Base-by-base conservation (phyloP, 1,140 invertebrate genomes). In the Druon quercuslanigerum region DNA sequence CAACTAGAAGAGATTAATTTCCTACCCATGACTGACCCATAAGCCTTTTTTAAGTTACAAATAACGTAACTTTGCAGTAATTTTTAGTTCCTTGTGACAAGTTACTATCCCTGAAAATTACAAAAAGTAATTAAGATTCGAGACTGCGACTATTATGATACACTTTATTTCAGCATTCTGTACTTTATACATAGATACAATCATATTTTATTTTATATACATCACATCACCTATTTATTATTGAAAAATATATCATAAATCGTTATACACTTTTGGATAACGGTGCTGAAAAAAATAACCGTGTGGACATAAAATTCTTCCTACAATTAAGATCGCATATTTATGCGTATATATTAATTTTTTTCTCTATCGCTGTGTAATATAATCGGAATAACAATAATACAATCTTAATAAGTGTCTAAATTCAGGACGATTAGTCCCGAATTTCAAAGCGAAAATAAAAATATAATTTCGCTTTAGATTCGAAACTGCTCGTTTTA, bases 141-240 rank as follows among this genome's bases (percentile, higher is more conserved):
- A n/a, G 71, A 74, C 72, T 50, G 51, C 78, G 66, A 56, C 80
- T 70, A 77, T 80, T 80, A 85, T 84, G 72, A 81, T 84, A 85
- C 83, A 87, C 57, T 88, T 85, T 88, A 89, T 85, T 84, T 83
- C 79, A 82, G 75, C 74, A 46, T 20, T 40, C 51, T 60, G 46
- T 79, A 78, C 73, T 80, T 82, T 84, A 85, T 82, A 82, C 82
- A 87, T 86, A 86, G 79, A 82, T 86, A 87, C 81, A 87, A 79
- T 80, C 77, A 84, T 75, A 72, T 83, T 82, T 80, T 33, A 78
- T 74, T 83, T 84, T 85, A 83, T 87, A 72, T 84, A 87, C 84
- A 87, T 76, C 76, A 76, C 60, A 76, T 73, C 75, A 76, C 72
- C 25, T 56, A 51, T 77, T 82, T 75, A 75, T 74, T 75, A 78